These are phyloP conservation scores for Ophion ventricosus DNA, from an alignment of 2,888 invertebrate genomes.

Conservation along the genomic window DNA sequence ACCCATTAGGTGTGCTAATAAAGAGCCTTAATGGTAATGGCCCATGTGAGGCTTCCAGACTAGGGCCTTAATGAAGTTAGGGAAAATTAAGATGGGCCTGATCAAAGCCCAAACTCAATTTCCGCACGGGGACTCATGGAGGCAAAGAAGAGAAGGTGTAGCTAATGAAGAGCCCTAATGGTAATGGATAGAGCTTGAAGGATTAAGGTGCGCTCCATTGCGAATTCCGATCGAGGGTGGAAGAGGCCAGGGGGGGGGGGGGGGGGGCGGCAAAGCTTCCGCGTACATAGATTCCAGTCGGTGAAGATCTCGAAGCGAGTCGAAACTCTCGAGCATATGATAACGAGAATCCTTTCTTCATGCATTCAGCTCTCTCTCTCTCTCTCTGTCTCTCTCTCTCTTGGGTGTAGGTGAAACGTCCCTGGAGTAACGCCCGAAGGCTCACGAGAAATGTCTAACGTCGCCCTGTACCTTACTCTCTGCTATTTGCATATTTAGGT, in stretches of 20 bases:
- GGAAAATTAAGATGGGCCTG: too few species aligned
- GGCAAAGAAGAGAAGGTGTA: neutral
- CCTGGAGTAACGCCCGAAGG: slow-evolving; percentile 68
- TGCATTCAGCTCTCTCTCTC: slow-evolving; percentile 14
- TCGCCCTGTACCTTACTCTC: slow-evolving; percentile 48
- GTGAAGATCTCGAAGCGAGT: slow-evolving; percentile 20
- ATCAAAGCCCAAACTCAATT: too few species aligned
- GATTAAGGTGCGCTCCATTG: neutral
- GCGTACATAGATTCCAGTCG: slow-evolving; percentile 1
- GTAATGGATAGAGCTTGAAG: neutral
- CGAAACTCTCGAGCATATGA: slow-evolving; percentile 31
- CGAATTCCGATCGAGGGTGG: slow-evolving; percentile 4
- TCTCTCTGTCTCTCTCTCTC: too few species aligned
- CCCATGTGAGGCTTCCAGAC: too few species aligned
- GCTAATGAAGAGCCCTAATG: neutral
- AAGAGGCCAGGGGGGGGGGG: neutral
- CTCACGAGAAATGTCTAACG: slow-evolving; percentile 73
- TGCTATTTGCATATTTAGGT: slow-evolving; percentile 79
- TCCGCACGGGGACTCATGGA: too few species aligned
- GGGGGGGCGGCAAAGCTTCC: neutral
- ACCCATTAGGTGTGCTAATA: too few species aligned
- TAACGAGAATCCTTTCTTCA: slow-evolving; percentile 42
- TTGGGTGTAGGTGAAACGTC: neutral
- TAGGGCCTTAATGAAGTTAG: too few species aligned
- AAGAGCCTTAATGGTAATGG: neutral